Conservation (phyloP, 2,113 vertebrate species). For the Heliornis fulica region DNA sequence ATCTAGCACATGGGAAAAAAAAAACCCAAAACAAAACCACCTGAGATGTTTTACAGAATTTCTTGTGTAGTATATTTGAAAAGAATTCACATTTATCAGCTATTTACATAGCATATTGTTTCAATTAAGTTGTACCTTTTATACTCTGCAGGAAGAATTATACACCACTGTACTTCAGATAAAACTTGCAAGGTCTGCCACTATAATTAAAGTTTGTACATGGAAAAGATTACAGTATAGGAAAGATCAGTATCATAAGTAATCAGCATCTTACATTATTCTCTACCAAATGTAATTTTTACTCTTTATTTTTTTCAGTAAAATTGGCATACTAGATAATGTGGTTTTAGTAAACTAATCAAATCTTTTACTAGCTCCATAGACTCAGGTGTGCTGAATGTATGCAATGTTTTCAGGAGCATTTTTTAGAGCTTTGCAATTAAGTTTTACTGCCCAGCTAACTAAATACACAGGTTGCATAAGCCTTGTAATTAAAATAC, state of each 20-base stretch:
- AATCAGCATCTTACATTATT: not conserved
- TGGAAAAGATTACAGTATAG: not conserved
- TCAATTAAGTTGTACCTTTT: not conserved
- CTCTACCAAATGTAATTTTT: not conserved
- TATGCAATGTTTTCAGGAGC: slow-evolving; percentile 15
- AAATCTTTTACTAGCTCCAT: not conserved
- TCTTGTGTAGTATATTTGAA: not conserved
- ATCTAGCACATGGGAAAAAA: not conserved
- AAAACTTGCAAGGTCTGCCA: not conserved
- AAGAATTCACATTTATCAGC: not conserved
- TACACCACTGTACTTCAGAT: not conserved
- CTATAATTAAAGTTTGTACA: not conserved
- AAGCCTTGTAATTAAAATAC: slow-evolving; percentile 58
- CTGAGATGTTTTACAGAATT: not conserved
- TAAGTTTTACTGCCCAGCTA: slow-evolving; percentile 57
- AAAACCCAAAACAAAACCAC: no score
- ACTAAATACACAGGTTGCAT: slow-evolving; percentile 29
- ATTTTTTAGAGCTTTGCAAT: slow-evolving; percentile 40
- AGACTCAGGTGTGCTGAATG: not conserved
- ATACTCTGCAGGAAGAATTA: not conserved
- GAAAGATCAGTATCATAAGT: not conserved
- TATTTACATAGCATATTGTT: not conserved
- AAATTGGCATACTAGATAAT: not conserved
- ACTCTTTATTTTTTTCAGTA: not conserved
- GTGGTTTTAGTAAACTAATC: not conserved